Evolutionary conservation across 2,113 vertebrate genomes (phyloP), one percentile per base, ranked within the genome.

Genomic region (Oryzias melastigma): DNA sequence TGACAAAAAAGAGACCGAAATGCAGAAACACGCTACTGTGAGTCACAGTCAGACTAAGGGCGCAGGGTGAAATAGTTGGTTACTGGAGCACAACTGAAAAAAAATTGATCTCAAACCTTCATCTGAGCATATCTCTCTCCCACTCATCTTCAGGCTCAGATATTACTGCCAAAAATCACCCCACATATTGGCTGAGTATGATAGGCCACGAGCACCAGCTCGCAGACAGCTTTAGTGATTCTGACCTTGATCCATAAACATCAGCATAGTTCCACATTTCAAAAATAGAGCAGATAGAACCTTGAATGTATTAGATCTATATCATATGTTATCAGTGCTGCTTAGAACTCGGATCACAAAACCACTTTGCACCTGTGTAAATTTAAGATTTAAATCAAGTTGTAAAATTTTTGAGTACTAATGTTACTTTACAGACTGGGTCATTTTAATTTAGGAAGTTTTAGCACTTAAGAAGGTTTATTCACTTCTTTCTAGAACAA

Each of bases 201-300:
- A 85, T 67, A 58, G 73, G 35, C 52, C 57, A 51, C 46, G 40
- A 68, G 42, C 65, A 55, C 18, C 62, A 71, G 56, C 64, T 58
- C 52, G 52, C 62, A 65, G 49, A 53, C 58, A 44, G 63, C 52
- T 64, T 80, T 49, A 52, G 45, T 58, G 51, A 69, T 53, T 60
- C 63, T 84, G 58, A 80, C 76, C 73, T 63, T 52, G 65, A 84
- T 82, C 64, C 65, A 55, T 40, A 78, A 75, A 87, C 65, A 73
- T 77, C 62, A 77, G 60, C 62, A 22, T 72, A 73, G 64, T 54
- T 82, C 65, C 63, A 58, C 62, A 80, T 83, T 78, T 79, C 16
- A 50, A 71, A 88, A 77, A 77, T 72, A 82, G 79, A 61, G 29
- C 29, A 27, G 54, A 55, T 12, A 4, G 17, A 41, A 71, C 47